Evolutionary conservation across 2,888 invertebrate genomes (phyloP).

Genomic region (Drosophila prolongata): DNA sequence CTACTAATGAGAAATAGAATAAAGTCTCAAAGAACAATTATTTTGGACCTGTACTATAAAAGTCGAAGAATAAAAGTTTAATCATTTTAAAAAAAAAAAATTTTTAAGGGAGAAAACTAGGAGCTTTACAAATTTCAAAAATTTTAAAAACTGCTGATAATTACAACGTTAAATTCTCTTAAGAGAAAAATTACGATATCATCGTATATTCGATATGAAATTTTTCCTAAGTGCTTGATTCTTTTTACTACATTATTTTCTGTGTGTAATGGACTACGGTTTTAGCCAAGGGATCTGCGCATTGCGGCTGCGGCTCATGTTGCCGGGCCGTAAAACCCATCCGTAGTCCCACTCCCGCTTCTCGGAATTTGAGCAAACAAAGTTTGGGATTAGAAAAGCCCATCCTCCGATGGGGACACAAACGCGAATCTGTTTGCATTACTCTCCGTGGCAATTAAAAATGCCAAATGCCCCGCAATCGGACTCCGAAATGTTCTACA

Average conservation of each 20-base stretch:
- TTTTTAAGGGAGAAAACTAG: no score
- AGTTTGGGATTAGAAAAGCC: slow-evolving; percentile 11
- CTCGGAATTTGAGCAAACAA: slow-evolving; percentile 7
- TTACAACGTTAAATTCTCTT: no score
- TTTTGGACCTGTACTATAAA: no score
- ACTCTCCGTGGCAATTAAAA: slow-evolving; percentile 53
- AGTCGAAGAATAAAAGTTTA: no score
- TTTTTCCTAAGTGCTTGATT: no score
- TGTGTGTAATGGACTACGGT: slow-evolving; percentile 13
- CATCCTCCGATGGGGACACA: background rate
- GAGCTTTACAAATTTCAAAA: no score
- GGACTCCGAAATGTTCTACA: slow-evolving; percentile 22
- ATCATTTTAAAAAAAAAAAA: no score
- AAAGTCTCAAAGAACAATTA: no score
- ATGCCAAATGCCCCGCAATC: slow-evolving; percentile 14
- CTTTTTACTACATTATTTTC: background rate
- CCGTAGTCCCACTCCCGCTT: slow-evolving; percentile 30
- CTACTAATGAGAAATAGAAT: background rate
- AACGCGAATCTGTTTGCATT: slow-evolving; percentile 42
- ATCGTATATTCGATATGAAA: no score
- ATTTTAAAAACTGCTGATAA: no score
- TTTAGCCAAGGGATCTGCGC: slow-evolving; percentile 47
- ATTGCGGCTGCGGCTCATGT: slow-evolving; percentile 49
- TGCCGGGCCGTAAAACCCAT: slow-evolving; percentile 47
- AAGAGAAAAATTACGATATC: no score